Evolutionary conservation across 2,113 vertebrate genomes (phyloP).

Genomic region (Octodon degus): DNA sequence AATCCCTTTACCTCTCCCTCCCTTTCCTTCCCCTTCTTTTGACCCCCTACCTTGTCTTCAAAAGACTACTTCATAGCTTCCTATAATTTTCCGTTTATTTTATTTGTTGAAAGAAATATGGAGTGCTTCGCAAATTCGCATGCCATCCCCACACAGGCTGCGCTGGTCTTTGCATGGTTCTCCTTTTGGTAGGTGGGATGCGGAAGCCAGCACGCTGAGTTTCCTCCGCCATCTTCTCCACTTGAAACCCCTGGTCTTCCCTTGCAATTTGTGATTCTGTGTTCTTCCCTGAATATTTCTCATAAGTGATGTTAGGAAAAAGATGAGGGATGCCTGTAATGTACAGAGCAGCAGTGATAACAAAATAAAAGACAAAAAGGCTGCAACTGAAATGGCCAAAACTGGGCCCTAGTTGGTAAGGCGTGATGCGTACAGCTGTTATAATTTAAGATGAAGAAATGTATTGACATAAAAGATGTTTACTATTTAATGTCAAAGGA

Average conservation of each 20-base stretch:
- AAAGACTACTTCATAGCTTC: not conserved
- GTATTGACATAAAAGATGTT: slow-evolving; percentile 25
- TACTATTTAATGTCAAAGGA: slow-evolving; percentile 39
- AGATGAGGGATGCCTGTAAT: not conserved
- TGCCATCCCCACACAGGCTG: not conserved
- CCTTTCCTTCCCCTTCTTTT: not conserved
- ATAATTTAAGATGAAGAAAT: not conserved
- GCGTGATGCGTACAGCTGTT: not conserved
- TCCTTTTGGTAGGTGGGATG: not conserved
- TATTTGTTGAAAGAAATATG: not conserved
- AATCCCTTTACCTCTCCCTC: not conserved
- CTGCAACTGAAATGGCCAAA: not conserved
- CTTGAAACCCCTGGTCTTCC: not conserved
- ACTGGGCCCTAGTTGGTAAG: not conserved
- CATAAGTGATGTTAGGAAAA: not conserved
- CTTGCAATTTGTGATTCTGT: not conserved
- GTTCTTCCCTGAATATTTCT: slow-evolving; percentile 27
- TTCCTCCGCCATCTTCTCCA: not conserved
- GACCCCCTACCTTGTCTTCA: not conserved
- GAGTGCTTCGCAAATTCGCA: not conserved
- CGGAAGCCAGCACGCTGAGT: not conserved
- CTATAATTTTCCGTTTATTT: not conserved
- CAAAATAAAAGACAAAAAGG: slow-evolving; percentile 26
- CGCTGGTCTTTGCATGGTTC: not conserved
- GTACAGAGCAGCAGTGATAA: slow-evolving; percentile 17